phyloP scores from a whole-genome alignment of 2,888 invertebrate species.

The Cordilura impudica region DNA sequence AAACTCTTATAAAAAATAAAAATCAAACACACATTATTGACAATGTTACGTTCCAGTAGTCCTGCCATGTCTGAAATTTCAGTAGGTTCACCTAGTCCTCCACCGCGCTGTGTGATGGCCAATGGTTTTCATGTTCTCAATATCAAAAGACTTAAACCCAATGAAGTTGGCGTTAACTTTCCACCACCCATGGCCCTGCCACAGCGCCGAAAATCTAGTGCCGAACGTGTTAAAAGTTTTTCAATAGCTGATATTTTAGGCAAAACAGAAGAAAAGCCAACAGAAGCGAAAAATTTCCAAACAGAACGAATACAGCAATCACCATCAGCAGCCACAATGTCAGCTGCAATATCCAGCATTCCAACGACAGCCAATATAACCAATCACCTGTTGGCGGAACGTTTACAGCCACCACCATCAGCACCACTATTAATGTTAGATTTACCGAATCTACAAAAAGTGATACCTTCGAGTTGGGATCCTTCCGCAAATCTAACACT shows the following conservation, averaged over 20 bases:
- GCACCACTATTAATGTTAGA: constrained; percentile 50
- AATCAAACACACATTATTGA: constrained; percentile 11
- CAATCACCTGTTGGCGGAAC: constrained; percentile 6
- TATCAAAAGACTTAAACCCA: constrained; percentile 73
- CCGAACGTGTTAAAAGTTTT: constrained; percentile 91
- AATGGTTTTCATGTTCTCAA: constrained; percentile 82
- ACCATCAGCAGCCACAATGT: constrained; percentile 17
- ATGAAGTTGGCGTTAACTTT: constrained; percentile 16
- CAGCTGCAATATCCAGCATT: constrained; percentile 1
- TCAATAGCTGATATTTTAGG: constrained; percentile 94
- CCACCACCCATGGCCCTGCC: constrained; percentile 1
- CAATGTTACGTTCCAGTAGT: constrained; percentile 75
- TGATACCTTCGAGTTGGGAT: constrained; percentile 55
- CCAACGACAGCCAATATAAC: background rate
- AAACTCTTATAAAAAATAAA: constrained; percentile 9
- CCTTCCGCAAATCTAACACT: constrained; percentile 20
- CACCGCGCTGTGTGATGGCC: constrained; percentile 66
- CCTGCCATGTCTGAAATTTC: constrained; percentile 78
- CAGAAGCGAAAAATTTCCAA: no score
- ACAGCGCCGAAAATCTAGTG: constrained; percentile 67
- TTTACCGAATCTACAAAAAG: constrained; percentile 45
- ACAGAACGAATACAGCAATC: background rate
- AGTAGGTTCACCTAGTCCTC: constrained; percentile 78
- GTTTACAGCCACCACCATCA: constrained; percentile 34
- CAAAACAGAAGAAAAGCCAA: constrained; percentile 79